Conservation (phyloP, 2,113 vertebrate species). For the Abramis brama region DNA sequence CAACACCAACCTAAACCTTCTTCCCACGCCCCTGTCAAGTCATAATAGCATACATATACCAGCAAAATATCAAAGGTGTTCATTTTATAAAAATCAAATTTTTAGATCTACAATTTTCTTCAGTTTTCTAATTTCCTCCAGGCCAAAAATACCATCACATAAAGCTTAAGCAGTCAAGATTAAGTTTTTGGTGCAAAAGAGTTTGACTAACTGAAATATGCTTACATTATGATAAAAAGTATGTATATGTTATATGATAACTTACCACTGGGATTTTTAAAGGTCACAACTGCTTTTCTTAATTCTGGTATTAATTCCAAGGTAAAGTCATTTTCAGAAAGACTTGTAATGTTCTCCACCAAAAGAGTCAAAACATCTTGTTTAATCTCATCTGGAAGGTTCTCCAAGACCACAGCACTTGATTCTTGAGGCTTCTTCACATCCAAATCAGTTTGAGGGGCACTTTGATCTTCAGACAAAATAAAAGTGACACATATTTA, state of each 20-base stretch:
- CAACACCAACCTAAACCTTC: too few relatives aligned
- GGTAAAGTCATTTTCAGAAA: constrained; percentile 71
- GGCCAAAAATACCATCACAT: neutral
- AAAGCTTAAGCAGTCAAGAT: neutral
- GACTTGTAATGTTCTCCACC: constrained; percentile 77
- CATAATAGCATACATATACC: neutral
- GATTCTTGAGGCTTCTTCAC: neutral
- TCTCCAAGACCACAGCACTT: constrained; percentile 73
- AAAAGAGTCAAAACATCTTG: constrained; percentile 71
- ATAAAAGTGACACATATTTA: neutral
- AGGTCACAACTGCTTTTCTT: constrained; percentile 75
- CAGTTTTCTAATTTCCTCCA: neutral
- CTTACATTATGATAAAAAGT: neutral
- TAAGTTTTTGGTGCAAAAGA: neutral
- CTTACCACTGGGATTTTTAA: constrained; percentile 77
- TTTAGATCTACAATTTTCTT: neutral
- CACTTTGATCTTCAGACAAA: neutral
- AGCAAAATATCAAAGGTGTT: neutral
- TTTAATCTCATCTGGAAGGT: constrained; percentile 63
- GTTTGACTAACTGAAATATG: neutral
- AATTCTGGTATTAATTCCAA: constrained; percentile 82
- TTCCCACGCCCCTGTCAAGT: too few relatives aligned
- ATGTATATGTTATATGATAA: neutral
- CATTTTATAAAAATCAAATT: neutral
- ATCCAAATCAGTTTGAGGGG: neutral